Conservation (phyloP, 2,797 vertebrate genomes). For the Myotis myotis region DNA sequence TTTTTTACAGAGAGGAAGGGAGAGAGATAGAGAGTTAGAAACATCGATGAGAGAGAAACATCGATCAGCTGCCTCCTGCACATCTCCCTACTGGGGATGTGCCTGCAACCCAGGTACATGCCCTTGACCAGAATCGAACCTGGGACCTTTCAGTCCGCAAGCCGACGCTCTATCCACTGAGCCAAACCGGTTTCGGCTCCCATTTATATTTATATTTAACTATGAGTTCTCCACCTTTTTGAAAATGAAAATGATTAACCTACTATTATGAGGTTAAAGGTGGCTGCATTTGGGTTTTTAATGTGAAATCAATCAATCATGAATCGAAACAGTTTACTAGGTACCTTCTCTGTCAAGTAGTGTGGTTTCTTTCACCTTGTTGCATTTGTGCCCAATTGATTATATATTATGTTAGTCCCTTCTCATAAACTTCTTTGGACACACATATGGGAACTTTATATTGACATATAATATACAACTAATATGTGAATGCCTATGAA, state of each 20-base stretch:
- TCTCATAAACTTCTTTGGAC: not conserved
- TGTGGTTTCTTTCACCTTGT: not conserved
- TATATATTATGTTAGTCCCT: not conserved
- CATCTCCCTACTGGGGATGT: no score
- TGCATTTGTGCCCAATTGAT: not conserved
- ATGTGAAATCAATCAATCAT: not conserved
- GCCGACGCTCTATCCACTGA: no score
- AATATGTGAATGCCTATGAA: not conserved
- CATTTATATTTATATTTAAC: not conserved
- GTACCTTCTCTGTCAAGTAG: not conserved
- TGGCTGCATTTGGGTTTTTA: not conserved
- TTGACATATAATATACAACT: not conserved
- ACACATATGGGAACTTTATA: not conserved
- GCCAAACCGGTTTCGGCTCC: no score
- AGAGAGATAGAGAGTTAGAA: no score
- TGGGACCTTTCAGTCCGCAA: no score
- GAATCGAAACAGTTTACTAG: not conserved
- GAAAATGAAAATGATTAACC: slow-evolving; percentile 40
- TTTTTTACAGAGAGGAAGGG: no score
- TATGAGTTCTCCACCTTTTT: not conserved
- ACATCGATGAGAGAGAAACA: no score
- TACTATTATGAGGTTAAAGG: not conserved
- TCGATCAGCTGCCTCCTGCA: no score
- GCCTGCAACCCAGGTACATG: no score
- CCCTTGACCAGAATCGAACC: no score